Conservation (phyloP, 2,888 invertebrate species). For the Tenthredo mesomela region DNA sequence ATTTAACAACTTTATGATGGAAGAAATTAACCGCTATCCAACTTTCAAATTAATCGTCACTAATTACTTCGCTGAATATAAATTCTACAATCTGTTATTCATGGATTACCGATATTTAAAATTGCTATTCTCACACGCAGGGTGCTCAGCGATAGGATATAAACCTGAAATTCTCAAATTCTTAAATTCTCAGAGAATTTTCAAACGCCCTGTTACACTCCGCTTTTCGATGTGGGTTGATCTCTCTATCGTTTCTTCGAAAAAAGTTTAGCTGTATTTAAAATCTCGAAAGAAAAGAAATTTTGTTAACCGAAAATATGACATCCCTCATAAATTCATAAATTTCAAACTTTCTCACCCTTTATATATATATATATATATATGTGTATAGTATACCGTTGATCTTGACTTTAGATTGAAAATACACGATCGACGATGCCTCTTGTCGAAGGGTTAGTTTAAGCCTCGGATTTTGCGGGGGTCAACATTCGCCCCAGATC, state of each 20-base stretch:
- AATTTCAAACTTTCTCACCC: neutral
- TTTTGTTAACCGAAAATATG: too few species aligned
- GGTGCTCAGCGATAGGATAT: too few species aligned
- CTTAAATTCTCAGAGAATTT: too few species aligned
- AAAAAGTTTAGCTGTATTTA: too few species aligned
- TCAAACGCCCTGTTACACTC: neutral
- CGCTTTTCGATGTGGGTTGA: neutral
- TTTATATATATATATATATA: neutral
- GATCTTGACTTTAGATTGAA: conserved; percentile 26
- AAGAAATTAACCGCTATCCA: neutral
- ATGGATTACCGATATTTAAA: neutral
- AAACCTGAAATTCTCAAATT: too few species aligned
- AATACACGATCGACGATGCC: neutral
- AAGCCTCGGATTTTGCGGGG: conserved; percentile 21
- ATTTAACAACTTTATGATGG: neutral
- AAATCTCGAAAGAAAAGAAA: too few species aligned
- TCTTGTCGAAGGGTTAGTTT: conserved; percentile 11
- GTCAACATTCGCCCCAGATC: conserved; percentile 31
- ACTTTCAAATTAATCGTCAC: neutral
- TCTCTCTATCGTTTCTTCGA: too few species aligned
- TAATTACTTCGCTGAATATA: neutral
- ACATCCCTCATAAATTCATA: neutral
- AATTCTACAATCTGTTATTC: neutral
- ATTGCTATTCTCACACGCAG: neutral
- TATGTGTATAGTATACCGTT: neutral